Conservation (phyloP, 2,888 invertebrate species). For the Macaria liturata region DNA sequence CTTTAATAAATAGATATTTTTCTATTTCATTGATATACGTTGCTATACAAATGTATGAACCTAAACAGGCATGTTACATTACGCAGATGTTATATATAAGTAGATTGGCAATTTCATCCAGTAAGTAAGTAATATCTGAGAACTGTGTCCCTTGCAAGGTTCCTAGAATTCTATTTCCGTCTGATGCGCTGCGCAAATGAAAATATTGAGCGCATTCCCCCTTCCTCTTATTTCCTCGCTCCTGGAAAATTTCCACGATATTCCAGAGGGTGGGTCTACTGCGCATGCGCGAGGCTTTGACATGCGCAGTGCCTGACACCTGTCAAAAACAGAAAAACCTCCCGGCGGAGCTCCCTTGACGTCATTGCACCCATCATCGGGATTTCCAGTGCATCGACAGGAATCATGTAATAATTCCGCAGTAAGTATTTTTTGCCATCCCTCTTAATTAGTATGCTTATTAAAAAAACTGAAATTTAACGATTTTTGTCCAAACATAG, state of each 20-base stretch:
- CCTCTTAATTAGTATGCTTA: not conserved
- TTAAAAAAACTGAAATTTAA: not conserved
- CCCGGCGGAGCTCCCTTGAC: constrained; percentile 52
- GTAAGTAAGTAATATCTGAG: too few species aligned
- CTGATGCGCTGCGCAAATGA: constrained; percentile 40
- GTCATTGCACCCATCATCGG: constrained; percentile 51
- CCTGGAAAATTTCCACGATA: constrained; percentile 44
- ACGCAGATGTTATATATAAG: too few species aligned
- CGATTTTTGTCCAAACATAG: too few species aligned
- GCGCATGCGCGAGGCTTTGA: constrained; percentile 55
- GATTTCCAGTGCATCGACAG: constrained; percentile 45
- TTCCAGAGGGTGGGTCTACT: not conserved
- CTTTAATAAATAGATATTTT: too few species aligned
- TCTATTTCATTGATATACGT: too few species aligned
- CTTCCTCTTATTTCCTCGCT: not conserved
- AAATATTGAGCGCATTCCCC: constrained; percentile 46
- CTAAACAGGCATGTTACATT: too few species aligned
- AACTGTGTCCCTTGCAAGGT: constrained; percentile 3
- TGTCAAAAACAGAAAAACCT: constrained; percentile 63
- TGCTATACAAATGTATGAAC: too few species aligned
- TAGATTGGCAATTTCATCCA: too few species aligned
- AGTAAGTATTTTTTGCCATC: constrained; percentile 35
- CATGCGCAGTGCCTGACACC: constrained; percentile 61
- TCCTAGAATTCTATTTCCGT: constrained; percentile 31
- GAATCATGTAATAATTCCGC: constrained; percentile 59